These are phyloP conservation scores for Orthosia cruda DNA, from an alignment of 2,888 invertebrate genomes.

Conservation along the genomic window DNA sequence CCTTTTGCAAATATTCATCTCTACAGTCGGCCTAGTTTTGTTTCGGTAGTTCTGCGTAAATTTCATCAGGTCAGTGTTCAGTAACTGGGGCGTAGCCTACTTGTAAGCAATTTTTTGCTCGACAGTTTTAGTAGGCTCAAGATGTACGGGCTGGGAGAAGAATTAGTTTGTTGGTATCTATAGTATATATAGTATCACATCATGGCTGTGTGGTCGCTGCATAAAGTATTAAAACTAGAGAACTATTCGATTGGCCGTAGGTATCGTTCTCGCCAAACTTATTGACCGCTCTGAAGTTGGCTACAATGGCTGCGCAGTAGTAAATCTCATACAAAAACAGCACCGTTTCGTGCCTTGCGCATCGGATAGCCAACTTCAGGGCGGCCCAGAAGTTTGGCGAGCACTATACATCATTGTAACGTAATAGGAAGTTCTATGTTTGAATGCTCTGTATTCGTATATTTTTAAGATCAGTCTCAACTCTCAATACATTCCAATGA, in stretches of 20 bases:
- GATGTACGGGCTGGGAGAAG: slow-evolving; percentile 6
- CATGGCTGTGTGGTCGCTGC: too few relatives aligned
- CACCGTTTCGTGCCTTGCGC: too few relatives aligned
- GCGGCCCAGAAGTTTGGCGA: too few relatives aligned
- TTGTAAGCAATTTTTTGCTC: slow-evolving; percentile 60
- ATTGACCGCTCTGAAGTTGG: too few relatives aligned
- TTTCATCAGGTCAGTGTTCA: slow-evolving; percentile 80
- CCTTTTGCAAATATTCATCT: slow-evolving; percentile 68
- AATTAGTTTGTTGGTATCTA: slow-evolving; percentile 6
- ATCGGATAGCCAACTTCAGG: too few relatives aligned
- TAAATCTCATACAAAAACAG: too few relatives aligned
- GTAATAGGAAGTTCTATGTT: slow-evolving; percentile 13
- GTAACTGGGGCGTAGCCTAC: slow-evolving; percentile 77
- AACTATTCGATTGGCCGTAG: background rate
- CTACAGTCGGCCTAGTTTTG: slow-evolving; percentile 73
- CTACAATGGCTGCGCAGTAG: too few relatives aligned
- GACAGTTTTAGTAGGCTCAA: slow-evolving; percentile 36
- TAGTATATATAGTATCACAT: too few relatives aligned
- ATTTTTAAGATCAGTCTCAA: slow-evolving; percentile 10
- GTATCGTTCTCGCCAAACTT: too few relatives aligned
- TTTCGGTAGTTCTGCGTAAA: slow-evolving; percentile 72
- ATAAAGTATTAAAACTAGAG: background rate
- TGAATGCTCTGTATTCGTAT: slow-evolving; percentile 22
- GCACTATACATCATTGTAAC: background rate
- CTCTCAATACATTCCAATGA: slow-evolving; percentile 43